These are phyloP conservation scores for Drosophila crucigera DNA, from an alignment of 2,888 invertebrate species.

Conservation along the genomic window DNA sequence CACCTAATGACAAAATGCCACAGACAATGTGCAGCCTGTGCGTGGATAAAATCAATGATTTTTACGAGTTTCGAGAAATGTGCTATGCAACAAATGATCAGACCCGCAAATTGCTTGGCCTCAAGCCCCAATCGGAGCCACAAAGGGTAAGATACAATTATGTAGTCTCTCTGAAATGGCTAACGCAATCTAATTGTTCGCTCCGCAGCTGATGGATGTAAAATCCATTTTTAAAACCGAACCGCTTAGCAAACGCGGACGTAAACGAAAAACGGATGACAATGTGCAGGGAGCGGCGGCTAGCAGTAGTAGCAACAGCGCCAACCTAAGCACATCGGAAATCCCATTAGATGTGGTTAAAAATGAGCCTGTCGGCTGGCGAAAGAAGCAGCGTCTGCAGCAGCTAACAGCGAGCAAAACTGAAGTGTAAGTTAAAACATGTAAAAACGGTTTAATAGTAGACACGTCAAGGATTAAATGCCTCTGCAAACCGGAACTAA, in stretches of 20 bases:
- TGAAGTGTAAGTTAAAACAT: conserved; percentile 69
- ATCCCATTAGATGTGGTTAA: conserved; percentile 41
- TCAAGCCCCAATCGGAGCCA: conserved; percentile 70
- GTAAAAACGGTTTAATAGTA: not conserved
- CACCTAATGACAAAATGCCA: conserved; percentile 87
- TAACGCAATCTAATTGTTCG: not conserved
- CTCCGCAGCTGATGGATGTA: conserved; percentile 48
- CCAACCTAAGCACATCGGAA: conserved; percentile 15
- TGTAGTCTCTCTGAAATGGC: not conserved
- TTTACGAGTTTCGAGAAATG: conserved; percentile 87
- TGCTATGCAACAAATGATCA: conserved; percentile 86
- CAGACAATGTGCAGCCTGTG: conserved; percentile 88
- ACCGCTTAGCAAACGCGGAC: conserved; percentile 53
- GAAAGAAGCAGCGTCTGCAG: conserved; percentile 71
- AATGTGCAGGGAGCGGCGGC: not conserved
- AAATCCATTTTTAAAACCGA: conserved; percentile 63
- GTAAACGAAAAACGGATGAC: conserved; percentile 76
- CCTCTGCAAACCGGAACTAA: not conserved
- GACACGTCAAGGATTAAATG: not conserved
- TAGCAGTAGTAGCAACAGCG: conserved; percentile 1
- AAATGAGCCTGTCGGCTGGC: conserved; percentile 46
- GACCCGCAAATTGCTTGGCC: conserved; percentile 85
- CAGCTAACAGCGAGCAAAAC: conserved; percentile 53
- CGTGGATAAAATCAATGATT: conserved; percentile 88
- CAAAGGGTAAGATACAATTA: conserved; percentile 53